Conservation (phyloP, 2,797 vertebrate genomes). For the Leucoraja ocellata region DNA sequence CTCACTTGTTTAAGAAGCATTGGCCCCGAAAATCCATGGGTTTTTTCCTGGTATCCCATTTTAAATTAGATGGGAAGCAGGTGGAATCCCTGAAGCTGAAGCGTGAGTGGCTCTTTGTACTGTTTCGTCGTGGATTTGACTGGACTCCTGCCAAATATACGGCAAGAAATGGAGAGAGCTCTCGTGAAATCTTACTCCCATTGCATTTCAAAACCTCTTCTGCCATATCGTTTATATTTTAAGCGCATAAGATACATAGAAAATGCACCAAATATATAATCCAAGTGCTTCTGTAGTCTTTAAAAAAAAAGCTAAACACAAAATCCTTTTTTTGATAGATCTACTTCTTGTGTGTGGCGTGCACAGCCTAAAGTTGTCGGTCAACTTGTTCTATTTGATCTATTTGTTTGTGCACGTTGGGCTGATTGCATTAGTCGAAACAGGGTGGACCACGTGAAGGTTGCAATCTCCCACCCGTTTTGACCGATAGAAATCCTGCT, state of each 20-base stretch:
- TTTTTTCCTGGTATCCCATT: neutral
- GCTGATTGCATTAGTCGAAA: too few species aligned
- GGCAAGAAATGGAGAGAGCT: neutral
- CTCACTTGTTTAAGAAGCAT: neutral
- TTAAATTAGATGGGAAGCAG: neutral
- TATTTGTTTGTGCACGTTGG: too few species aligned
- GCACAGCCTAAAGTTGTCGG: too few species aligned
- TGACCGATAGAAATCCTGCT: neutral
- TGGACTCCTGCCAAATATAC: conserved; percentile 3
- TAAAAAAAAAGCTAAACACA: too few species aligned
- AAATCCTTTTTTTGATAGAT: too few species aligned
- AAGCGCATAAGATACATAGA: neutral
- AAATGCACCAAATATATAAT: neutral
- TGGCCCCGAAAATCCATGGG: neutral
- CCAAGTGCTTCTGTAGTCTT: neutral
- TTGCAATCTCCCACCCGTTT: neutral
- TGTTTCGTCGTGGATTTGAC: neutral
- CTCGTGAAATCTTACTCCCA: neutral
- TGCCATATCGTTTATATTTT: neutral
- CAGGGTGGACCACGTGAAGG: too few species aligned
- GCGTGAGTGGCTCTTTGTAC: neutral
- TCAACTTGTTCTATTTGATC: too few species aligned
- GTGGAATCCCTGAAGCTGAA: neutral
- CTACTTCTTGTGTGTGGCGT: too few species aligned
- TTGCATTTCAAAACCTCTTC: neutral